Evolutionary conservation across 2,888 invertebrate genomes (phyloP).

Genomic region (Antheraea yamamai): DNA sequence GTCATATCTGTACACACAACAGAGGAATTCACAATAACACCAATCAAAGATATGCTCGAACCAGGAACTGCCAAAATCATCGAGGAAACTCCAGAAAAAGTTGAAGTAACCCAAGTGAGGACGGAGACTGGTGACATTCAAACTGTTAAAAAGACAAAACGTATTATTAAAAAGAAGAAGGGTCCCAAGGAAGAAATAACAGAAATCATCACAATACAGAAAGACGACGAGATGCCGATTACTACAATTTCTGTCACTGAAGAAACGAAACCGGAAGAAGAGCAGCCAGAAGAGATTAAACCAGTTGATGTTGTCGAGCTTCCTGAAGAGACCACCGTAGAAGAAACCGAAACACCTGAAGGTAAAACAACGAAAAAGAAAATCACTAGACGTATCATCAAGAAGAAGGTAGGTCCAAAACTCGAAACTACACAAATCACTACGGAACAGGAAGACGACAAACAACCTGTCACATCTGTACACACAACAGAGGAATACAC

Average conservation of each 20-base stretch:
- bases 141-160: constrained; percentile 56
- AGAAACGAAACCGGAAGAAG: constrained; percentile 48
- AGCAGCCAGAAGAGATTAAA: neutral
- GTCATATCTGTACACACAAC: constrained; percentile 48
- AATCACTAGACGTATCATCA: no score
- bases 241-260: constrained; percentile 48
- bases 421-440: no score
- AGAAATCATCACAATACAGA: constrained; percentile 40
- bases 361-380: constrained; percentile 26
- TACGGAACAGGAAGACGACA: no score
- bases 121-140: constrained; percentile 48
- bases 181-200: constrained; percentile 61
- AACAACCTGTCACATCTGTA: no score
- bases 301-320: neutral
- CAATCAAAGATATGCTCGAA: constrained; percentile 23
- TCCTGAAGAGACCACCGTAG: constrained; percentile 19
- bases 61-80: constrained; percentile 1
- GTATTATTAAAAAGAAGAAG: constrained; percentile 65
- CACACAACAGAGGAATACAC: no score
- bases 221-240: constrained; percentile 54
- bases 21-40: constrained; percentile 43
- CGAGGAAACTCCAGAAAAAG: constrained; percentile 44
- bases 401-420: no score
- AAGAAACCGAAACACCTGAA: constrained; percentile 28
- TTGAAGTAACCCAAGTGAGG: constrained; percentile 59